phyloP scores from a whole-genome alignment of 2,888 invertebrate species.

The Drosophila anceps region DNA sequence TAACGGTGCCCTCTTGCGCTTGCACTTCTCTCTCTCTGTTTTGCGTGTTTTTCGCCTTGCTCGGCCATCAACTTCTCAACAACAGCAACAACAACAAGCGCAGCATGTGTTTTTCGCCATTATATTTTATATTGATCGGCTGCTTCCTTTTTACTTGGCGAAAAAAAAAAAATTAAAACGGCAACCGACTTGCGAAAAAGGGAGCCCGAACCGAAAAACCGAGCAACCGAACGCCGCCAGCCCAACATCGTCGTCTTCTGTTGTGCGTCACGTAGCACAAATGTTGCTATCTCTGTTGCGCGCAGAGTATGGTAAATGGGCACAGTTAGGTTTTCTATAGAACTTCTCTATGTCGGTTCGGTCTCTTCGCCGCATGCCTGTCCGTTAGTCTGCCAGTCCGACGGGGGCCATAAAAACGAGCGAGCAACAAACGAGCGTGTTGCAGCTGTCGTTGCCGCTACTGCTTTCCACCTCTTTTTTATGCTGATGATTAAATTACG shows the following conservation, averaged over 20 bases:
- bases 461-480: constrained; percentile 53
- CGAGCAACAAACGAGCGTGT: constrained; percentile 39
- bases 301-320: constrained; percentile 41
- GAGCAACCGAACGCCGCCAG: no score
- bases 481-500: constrained; percentile 63
- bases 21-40: constrained; percentile 39
- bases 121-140: constrained; percentile 66
- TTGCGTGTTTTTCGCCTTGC: constrained; percentile 25
- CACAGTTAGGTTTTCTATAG: constrained; percentile 59
- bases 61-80: constrained; percentile 9
- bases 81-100: constrained; percentile 11
- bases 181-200: constrained; percentile 38
- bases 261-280: constrained; percentile 61
- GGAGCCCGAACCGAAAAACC: constrained; percentile 60
- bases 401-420: constrained; percentile 51
- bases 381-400: constrained; percentile 1
- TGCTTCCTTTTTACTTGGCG: constrained; percentile 53
- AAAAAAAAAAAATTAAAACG: constrained; percentile 18
- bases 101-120: constrained; percentile 56
- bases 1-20: constrained; percentile 64
- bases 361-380: constrained; percentile 23
- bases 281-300: constrained; percentile 43
- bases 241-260: constrained; percentile 18
- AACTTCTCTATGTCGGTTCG: constrained; percentile 52
- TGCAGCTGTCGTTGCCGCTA: constrained; percentile 52